phyloP scores from a whole-genome alignment of 2,113 vertebrate genomes.

The Mus spicilegus region DNA sequence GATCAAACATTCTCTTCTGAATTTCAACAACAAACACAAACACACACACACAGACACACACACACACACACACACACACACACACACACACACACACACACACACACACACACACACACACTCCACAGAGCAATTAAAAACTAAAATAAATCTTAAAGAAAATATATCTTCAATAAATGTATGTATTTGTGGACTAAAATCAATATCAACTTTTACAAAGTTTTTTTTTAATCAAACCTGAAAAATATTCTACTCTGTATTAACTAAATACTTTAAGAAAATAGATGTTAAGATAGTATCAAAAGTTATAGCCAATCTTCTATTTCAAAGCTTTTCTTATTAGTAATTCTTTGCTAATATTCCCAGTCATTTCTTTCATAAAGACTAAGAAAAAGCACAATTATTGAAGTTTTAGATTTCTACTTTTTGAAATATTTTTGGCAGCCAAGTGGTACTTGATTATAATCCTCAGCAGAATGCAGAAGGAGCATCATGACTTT shows the following conservation, averaged over 20 bases:
- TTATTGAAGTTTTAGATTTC: background rate
- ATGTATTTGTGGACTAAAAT: background rate
- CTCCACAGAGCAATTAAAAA: background rate
- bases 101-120: background rate
- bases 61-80: background rate
- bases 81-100: background rate
- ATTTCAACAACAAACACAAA: background rate
- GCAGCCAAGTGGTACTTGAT: background rate
- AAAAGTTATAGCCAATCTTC: background rate
- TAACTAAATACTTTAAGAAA: background rate
- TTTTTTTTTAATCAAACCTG: background rate
- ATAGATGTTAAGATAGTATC: background rate
- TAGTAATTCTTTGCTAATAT: background rate
- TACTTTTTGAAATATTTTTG: background rate
- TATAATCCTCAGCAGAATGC: background rate
- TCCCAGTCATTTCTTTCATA: background rate
- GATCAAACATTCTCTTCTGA: background rate
- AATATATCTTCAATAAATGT: background rate
- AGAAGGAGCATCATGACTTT: background rate
- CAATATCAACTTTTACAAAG: background rate
- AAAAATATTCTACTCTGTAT: background rate
- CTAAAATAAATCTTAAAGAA: background rate
- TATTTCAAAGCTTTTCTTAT: background rate
- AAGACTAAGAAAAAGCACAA: background rate
- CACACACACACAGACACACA: fast-evolving